These are phyloP conservation scores for Pentalonia nigronervosa DNA, from an alignment of 1,140 invertebrate species.

Conservation along the genomic window DNA sequence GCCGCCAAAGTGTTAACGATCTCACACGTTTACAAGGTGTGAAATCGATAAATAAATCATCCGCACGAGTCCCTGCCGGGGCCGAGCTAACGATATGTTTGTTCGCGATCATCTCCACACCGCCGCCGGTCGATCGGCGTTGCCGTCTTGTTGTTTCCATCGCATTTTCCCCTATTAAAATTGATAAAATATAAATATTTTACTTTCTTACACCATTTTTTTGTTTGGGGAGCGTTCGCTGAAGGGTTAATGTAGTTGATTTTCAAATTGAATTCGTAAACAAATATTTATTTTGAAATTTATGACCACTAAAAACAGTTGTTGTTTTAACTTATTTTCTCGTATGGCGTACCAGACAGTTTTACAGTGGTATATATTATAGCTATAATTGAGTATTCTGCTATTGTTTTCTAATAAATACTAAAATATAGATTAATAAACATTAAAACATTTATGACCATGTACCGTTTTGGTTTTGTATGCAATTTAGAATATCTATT, in stretches of 20 bases:
- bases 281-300: constrained; percentile 25
- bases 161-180: background rate
- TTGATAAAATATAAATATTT: constrained; percentile 26
- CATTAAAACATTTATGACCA: too few relatives aligned
- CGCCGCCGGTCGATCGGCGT: background rate
- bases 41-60: constrained; percentile 32
- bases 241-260: background rate
- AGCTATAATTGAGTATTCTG: too few relatives aligned
- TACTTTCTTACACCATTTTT: background rate
- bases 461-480: too few relatives aligned
- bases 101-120: background rate
- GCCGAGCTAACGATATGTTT: background rate
- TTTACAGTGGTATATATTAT: too few relatives aligned
- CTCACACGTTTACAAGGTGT: constrained; percentile 29
- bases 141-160: background rate
- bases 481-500: background rate
- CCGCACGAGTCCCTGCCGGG: background rate
- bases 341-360: too few relatives aligned
- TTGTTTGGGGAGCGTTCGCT: background rate
- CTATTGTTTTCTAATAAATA: too few relatives aligned
- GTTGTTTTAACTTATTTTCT: too few relatives aligned
- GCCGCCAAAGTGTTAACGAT: constrained; percentile 27
- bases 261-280: constrained; percentile 22
- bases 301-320: background rate
- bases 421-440: too few relatives aligned